Base-by-base conservation (phyloP, 1,140 invertebrate species). In the Tetragnatha versicolor region DNA sequence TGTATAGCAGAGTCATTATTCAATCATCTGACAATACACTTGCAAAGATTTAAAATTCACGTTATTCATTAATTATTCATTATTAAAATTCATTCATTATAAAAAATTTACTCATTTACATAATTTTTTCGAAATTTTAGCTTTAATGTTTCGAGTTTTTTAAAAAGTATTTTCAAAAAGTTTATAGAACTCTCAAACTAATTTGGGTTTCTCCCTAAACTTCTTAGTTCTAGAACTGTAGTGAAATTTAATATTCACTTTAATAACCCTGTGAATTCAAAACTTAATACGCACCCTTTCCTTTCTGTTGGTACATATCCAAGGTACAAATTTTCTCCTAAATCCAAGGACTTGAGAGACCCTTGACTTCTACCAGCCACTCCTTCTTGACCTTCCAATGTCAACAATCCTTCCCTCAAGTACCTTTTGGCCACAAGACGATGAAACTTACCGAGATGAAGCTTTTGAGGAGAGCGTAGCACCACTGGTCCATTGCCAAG, bases 361-460 rank as follows among this genome's bases (percentile, higher is more conserved):
- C 94, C 93, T 65, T 90, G 90, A 58, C 93, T 93, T 83, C 92
- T 91, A 3, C 93, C 94, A 4, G 89, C 89, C 0, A 96, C 90
- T 70, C 94, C 90, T 83, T 94, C 92, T 53, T 90, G 90, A 60
- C 91, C 90, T 84, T 97, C 92, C 25, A 97, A 88, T 79, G 92
- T 92, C 39, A 97, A 85, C 69, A 95, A 90, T 0, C 94, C 95
- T 82, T 95, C 93, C 60, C 91, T 89, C 82, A 94, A 92, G 84
- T 94, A 94, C 42, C 94, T 87, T 82, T 94, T 94, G 4, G 93
- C 93, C 1, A 92, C 90, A 10, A 95, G 90, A 80, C 90, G 90
- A 84, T 96, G 93, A 83, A 90, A 92, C 81, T 90, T 89, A 63
- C 93, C 92, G 82, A 93, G 87, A 9, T 89, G 88, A 2, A 97